phyloP scores from a whole-genome alignment of 1,140 invertebrate species.

The Hylaeus volcanicus region DNA sequence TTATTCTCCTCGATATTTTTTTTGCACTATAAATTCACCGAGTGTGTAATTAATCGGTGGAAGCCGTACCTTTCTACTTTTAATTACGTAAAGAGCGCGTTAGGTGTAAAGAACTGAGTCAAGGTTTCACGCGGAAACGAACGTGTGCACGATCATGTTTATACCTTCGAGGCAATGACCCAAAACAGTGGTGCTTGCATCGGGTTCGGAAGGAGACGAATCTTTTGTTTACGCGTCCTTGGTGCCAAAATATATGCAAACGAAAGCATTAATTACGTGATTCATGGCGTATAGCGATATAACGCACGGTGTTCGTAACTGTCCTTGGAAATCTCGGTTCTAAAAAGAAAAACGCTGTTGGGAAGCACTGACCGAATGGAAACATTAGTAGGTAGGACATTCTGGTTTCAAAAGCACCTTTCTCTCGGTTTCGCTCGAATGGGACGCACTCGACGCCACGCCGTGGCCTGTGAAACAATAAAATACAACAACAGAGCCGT shows the following conservation, averaged over 20 bases:
- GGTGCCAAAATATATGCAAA: not conserved
- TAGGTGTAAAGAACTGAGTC: constrained; percentile 12
- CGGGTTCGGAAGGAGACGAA: not conserved
- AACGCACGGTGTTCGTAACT: not conserved
- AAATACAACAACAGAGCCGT: not conserved
- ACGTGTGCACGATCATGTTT: constrained; percentile 9
- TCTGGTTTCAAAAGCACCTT: constrained; percentile 1
- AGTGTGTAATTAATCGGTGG: constrained; percentile 15
- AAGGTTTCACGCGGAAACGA: constrained; percentile 19
- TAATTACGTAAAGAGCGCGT: constrained; percentile 31
- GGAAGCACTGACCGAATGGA: not conserved
- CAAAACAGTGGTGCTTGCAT: not conserved
- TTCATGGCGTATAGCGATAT: not conserved
- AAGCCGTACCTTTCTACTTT: constrained; percentile 15
- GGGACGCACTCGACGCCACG: not conserved
- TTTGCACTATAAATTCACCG: constrained; percentile 5
- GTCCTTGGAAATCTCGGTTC: not conserved
- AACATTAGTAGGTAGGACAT: not conserved
- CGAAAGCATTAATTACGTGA: not conserved
- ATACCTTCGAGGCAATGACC: constrained; percentile 22
- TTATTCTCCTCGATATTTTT: not conserved
- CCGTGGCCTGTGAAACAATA: not conserved
- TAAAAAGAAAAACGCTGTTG: not conserved
- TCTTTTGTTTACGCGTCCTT: not conserved
- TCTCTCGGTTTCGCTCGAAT: not conserved